Conservation (phyloP, 2,113 vertebrate species). For the Vulpes vulpes region DNA sequence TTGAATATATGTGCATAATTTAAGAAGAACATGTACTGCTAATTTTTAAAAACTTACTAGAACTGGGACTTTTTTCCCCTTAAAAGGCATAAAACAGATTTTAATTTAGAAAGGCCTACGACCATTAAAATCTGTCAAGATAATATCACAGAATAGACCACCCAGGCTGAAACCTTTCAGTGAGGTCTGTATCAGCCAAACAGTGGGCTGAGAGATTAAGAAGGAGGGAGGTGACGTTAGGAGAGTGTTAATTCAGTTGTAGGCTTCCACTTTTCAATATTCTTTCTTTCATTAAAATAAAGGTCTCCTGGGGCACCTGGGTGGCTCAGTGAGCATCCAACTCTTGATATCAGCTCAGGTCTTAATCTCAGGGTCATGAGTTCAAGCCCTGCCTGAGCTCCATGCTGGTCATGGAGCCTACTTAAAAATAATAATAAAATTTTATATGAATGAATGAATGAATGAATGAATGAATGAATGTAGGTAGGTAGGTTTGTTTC, state of each 20-base stretch:
- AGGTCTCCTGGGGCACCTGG: neutral
- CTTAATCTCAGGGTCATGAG: neutral
- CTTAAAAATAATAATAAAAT: neutral
- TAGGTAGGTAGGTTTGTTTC: neutral
- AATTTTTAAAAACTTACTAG: constrained; percentile 8
- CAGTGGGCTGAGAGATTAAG: constrained; percentile 12
- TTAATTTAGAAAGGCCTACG: constrained; percentile 51
- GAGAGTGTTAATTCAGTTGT: constrained; percentile 47
- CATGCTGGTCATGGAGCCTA: neutral
- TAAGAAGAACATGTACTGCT: constrained; percentile 21
- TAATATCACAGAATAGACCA: constrained; percentile 57
- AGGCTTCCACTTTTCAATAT: constrained; percentile 43
- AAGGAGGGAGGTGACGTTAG: neutral
- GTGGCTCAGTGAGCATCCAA: neutral
- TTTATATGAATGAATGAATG: no score
- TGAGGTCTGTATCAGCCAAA: constrained; percentile 8
- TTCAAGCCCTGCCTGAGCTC: neutral
- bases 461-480: no score
- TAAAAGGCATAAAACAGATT: constrained; percentile 48
- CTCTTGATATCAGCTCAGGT: neutral
- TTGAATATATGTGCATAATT: constrained; percentile 51
- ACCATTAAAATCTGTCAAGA: constrained; percentile 61
- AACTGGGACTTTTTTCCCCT: constrained; percentile 25
- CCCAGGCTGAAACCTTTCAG: constrained; percentile 33
- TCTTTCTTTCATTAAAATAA: constrained; percentile 60